Evolutionary conservation across 1,140 invertebrate genomes (phyloP), one percentile per base, ranked within the genome.

Genomic region (Dinoponera quadriceps): DNA sequence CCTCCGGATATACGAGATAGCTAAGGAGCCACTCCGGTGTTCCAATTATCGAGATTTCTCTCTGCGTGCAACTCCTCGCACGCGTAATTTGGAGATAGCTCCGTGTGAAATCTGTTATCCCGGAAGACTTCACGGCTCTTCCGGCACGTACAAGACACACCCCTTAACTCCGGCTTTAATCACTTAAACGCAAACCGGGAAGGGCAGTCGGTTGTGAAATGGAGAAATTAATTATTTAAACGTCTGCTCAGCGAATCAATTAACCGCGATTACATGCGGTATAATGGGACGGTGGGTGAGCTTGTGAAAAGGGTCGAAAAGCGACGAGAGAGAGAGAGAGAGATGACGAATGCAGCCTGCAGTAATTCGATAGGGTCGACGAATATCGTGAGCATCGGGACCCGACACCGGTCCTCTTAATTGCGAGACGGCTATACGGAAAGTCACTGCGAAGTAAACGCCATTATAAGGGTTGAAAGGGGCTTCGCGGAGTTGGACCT

Each of bases 181-280:
- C 55, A 68, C 68, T 68, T 63, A 78, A 68, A 69, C 9, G 63
- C 33, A 57, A 78, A 59, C n/a, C 18, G 54, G 63, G 20, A 78
- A 44, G 14, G 33, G 27, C 27, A 78, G 18, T 14, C 75, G 38
- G 18, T 55, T 68, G 62, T 44, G 22, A 69, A 78, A 78, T 55
- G 49, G 62, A 9, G 22, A 55, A 77, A 77, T 66, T 77, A 66
- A 66, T 78, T 78, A 78, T 69, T 80, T 80, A 59, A 80, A 57
- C 54, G 65, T 80, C 38, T 48, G n/a, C 75, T 66, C 38, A 22
- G 63, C 16, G 51, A 71, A 80, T 71, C 65, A 80, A 80, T 80
- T 80, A 80, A 63, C 22, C n/a, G 18, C 38, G 38, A 57, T 71
- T 71, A 77, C 48, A 22, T 25, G n/a, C 29, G n/a, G 25, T n/a